Evolutionary conservation across 1,140 invertebrate species (phyloP).

Genomic region (Oreohelix idahoensis): DNA sequence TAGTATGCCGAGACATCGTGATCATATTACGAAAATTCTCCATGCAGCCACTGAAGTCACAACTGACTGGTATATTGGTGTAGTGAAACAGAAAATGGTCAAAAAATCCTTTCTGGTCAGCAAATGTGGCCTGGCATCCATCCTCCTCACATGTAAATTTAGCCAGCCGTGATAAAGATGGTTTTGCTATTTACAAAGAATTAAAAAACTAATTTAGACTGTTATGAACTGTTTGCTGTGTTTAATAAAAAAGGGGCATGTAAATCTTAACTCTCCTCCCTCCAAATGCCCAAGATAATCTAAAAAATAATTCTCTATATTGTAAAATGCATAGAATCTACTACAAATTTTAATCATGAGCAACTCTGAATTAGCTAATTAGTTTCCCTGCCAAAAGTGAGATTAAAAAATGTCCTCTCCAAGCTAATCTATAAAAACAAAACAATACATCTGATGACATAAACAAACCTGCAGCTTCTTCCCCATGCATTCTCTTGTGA

Average conservation of each 20-base stretch:
- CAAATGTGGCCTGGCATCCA: slow-evolving; percentile 18
- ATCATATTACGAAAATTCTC: slow-evolving; percentile 24
- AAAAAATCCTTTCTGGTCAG: slow-evolving; percentile 35
- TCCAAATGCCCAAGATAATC: no score
- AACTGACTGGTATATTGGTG: slow-evolving; percentile 17
- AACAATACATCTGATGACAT: background rate
- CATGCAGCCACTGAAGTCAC: slow-evolving; percentile 15
- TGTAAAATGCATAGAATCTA: no score
- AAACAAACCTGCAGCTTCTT: slow-evolving; percentile 28
- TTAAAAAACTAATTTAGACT: no score
- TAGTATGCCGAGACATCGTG: slow-evolving; percentile 24
- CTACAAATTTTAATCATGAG: no score
- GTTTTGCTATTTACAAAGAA: slow-evolving; percentile 1
- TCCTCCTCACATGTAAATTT: slow-evolving; percentile 27
- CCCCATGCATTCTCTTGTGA: slow-evolving; percentile 37
- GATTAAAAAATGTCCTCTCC: no score
- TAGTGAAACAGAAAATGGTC: slow-evolving; percentile 38
- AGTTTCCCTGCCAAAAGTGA: no score
- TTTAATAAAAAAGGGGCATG: no score
- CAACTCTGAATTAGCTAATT: no score
- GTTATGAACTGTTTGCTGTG: no score
- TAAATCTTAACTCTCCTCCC: no score
- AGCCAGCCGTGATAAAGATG: background rate
- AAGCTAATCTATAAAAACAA: no score
- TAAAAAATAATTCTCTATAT: no score